Conservation (phyloP, 2,888 invertebrate species). For the Hypolimnas misippus region DNA sequence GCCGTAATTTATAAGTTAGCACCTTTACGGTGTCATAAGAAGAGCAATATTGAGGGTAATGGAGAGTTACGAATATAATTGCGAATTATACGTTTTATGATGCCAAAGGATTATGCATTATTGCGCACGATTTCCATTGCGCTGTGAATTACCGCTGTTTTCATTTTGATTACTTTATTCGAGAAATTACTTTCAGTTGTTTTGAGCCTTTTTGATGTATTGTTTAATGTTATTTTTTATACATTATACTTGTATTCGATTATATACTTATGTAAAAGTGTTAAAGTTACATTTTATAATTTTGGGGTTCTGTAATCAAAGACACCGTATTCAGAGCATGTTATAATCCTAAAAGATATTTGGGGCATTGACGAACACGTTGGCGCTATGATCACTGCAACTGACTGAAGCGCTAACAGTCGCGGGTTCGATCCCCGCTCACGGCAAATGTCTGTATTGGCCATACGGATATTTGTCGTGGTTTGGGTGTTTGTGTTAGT, state of each 20-base stretch:
- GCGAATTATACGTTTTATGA: slow-evolving; percentile 50
- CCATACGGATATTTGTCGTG: no score
- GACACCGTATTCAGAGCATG: no score
- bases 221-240: background rate
- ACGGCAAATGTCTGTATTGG: no score
- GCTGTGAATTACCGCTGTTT: slow-evolving; percentile 8
- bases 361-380: no score
- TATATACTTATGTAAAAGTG: background rate
- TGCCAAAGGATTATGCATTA: slow-evolving; percentile 43
- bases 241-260: no score
- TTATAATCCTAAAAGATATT: no score
- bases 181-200: background rate
- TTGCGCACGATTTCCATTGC: slow-evolving; percentile 27
- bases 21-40: slow-evolving; percentile 58
- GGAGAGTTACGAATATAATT: slow-evolving; percentile 38
- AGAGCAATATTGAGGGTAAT: slow-evolving; percentile 48
- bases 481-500: no score
- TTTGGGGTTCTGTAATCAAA: no score
- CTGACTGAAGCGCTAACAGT: no score
- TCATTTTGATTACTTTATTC: slow-evolving; percentile 4
- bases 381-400: no score
- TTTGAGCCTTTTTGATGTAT: background rate
- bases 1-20: slow-evolving; percentile 35
- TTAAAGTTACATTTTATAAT: no score
- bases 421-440: no score